Evolutionary conservation across 2,797 vertebrate genomes (phyloP).

Genomic region (Dromococcyx pavoninus): DNA sequence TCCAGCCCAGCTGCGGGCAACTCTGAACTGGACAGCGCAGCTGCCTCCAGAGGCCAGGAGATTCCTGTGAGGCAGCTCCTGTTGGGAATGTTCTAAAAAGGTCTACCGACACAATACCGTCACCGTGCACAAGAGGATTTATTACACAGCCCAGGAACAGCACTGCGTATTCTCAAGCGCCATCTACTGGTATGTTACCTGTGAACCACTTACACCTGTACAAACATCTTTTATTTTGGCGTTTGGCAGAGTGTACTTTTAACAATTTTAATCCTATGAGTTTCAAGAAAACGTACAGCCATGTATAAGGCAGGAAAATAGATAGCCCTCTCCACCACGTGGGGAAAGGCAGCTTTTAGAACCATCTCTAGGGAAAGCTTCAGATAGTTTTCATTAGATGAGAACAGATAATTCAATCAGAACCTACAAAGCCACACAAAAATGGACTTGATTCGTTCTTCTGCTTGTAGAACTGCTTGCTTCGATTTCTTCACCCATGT

Average conservation of each 20-base stretch:
- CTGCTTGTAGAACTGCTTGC: not conserved
- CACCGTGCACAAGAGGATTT: not conserved
- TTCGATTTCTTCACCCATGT: not conserved
- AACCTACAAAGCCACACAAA: not conserved
- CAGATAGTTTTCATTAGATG: not conserved
- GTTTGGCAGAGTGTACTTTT: not conserved
- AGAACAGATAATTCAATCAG: not conserved
- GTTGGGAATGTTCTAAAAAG: not conserved
- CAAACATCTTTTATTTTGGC: fast-evolving
- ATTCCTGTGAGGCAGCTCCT: not conserved
- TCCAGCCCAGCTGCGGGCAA: not conserved
- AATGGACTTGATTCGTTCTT: fast-evolving
- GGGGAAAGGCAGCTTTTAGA: not conserved
- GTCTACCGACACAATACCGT: fast-evolving
- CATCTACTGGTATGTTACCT: not conserved
- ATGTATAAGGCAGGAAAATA: fast-evolving
- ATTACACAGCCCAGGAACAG: not conserved
- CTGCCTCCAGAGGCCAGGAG: not conserved
- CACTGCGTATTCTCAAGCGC: not conserved
- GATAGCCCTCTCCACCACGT: fast-evolving
- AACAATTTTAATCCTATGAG: fast-evolving
- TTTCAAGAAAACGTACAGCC: not conserved
- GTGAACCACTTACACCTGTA: fast-evolving
- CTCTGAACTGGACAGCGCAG: not conserved
- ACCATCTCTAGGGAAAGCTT: not conserved